phyloP scores from a whole-genome alignment of 2,797 vertebrate species.

The Lepus oiostolus region DNA sequence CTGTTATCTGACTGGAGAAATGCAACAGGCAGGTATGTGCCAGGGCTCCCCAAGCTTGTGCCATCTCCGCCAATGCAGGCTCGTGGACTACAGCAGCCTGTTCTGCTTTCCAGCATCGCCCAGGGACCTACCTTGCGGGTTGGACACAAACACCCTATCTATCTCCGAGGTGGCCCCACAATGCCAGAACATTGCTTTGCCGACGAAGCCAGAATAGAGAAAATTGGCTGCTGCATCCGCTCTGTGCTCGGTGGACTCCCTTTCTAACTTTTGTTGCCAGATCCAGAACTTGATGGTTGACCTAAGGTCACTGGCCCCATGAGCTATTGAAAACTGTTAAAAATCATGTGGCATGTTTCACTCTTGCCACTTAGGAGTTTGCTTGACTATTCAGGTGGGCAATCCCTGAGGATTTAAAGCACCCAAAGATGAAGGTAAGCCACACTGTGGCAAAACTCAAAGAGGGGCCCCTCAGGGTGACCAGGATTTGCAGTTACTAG shows the following conservation, averaged over 20 bases:
- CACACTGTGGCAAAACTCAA: background rate
- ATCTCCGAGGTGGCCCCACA: background rate
- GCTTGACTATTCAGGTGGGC: conserved; percentile 3
- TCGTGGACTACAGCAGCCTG: background rate
- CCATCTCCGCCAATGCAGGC: background rate
- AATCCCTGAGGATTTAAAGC: background rate
- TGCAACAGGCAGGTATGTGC: background rate
- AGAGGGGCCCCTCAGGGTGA: background rate
- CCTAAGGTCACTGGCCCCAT: background rate
- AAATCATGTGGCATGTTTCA: conserved; percentile 8
- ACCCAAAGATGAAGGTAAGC: background rate
- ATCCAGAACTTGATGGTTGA: conserved; percentile 9
- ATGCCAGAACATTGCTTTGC: background rate
- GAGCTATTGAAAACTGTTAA: background rate
- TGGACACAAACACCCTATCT: conserved; percentile 38
- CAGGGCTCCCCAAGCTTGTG: conserved; percentile 55
- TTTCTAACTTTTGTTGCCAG: background rate
- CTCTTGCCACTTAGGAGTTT: conserved; percentile 48
- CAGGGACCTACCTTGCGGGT: background rate
- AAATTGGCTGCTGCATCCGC: background rate
- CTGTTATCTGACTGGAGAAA: conserved; percentile 60
- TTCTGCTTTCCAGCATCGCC: background rate
- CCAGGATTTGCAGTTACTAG: background rate
- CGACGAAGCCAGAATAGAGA: background rate
- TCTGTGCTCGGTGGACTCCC: background rate